phyloP scores from a whole-genome alignment of 1,140 invertebrate species.

The Bombus confusus region DNA sequence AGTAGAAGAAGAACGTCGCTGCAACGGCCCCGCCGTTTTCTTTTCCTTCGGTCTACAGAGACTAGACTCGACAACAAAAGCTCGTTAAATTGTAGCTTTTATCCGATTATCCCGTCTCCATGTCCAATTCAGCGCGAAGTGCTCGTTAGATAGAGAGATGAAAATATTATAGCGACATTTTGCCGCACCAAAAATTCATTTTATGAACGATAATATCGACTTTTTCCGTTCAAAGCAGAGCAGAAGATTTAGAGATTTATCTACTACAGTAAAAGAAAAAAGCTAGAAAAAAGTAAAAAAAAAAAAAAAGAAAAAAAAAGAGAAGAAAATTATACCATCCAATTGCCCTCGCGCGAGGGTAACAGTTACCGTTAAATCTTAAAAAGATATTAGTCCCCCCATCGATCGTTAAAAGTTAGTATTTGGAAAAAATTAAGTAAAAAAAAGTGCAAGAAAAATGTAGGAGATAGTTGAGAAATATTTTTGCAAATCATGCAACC shows the following conservation, averaged over 20 bases:
- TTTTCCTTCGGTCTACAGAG: slow-evolving; percentile 2
- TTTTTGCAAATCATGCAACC: slow-evolving; percentile 53
- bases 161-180: slow-evolving; percentile 13
- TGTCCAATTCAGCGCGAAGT: slow-evolving; percentile 22
- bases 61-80: background rate
- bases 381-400: slow-evolving; percentile 30
- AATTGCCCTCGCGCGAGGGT: slow-evolving; percentile 24
- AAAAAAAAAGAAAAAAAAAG: background rate
- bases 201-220: slow-evolving; percentile 19
- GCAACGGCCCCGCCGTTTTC: slow-evolving; percentile 29
- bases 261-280: slow-evolving; percentile 12
- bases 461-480: slow-evolving; percentile 50
- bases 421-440: slow-evolving; percentile 31
- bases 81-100: slow-evolving; percentile 42
- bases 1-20: slow-evolving; percentile 44
- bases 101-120: slow-evolving; percentile 25
- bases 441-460: slow-evolving; percentile 22
- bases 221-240: slow-evolving; percentile 10
- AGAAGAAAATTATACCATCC: slow-evolving; percentile 38
- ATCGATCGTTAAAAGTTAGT: slow-evolving; percentile 39
- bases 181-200: slow-evolving; percentile 6
- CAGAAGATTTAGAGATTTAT: slow-evolving; percentile 40
- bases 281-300: background rate
- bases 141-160: slow-evolving; percentile 16
- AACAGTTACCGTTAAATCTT: slow-evolving; percentile 43